Conservation (phyloP, 2,797 vertebrate genomes). For the Distichodus sexfasciatus region DNA sequence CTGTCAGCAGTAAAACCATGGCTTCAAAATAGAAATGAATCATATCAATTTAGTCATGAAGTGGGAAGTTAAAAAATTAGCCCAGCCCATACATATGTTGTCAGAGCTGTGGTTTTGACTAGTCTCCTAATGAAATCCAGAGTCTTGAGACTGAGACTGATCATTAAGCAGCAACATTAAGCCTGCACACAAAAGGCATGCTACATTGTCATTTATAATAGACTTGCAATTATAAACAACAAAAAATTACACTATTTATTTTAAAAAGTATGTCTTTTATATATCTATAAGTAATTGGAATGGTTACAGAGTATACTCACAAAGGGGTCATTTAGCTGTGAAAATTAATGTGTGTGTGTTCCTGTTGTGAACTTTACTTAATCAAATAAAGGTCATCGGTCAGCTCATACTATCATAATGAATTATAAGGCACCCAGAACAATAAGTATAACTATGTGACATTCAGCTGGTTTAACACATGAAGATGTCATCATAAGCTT, state of each 20-base stretch:
- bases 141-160: too few species aligned
- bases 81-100: too few species aligned
- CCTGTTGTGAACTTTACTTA: constrained; percentile 32
- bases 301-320: constrained; percentile 36
- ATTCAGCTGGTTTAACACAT: constrained; percentile 29
- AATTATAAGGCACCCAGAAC: constrained; percentile 41
- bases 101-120: too few species aligned
- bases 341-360: constrained; percentile 43
- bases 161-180: too few species aligned
- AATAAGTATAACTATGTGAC: constrained; percentile 12
- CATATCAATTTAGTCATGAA: too few species aligned
- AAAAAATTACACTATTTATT: constrained; percentile 48
- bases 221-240: constrained; percentile 46
- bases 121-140: too few species aligned
- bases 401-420: constrained; percentile 43
- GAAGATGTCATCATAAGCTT: constrained; percentile 4
- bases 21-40: too few species aligned
- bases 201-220: constrained; percentile 36
- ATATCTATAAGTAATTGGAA: constrained; percentile 36
- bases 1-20: too few species aligned
- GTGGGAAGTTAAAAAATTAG: too few species aligned
- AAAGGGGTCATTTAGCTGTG: constrained; percentile 49
- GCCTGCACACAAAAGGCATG: too few species aligned
- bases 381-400: constrained; percentile 43
- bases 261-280: constrained; percentile 49